Evolutionary conservation across 92 coral and sea anemone species (phyloP).

Genomic region (Zoanthus gigantus): DNA sequence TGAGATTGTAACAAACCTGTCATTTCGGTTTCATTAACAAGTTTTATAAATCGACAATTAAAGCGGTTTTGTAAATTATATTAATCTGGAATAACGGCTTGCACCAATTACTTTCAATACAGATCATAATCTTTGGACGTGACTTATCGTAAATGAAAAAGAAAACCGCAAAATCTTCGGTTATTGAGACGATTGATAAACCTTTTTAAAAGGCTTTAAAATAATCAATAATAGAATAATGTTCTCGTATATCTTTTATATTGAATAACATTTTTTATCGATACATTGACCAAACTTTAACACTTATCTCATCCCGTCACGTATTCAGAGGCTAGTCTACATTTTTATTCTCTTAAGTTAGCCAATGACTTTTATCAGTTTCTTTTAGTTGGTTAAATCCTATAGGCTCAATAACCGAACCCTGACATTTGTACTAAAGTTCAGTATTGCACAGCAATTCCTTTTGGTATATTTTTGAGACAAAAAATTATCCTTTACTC

Average conservation of each 20-base stretch:
- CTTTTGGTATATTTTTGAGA: no score
- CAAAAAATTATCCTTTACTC: no score
- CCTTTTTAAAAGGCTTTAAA: not conserved
- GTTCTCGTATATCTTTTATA: not conserved
- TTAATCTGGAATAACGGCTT: not conserved
- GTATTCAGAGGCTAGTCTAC: no score
- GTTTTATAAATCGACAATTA: not conserved
- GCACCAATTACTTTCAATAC: not conserved
- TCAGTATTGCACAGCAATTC: no score
- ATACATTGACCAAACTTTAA: not conserved
- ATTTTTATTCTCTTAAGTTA: no score
- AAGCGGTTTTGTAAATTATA: no score
- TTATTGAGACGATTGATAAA: conserved; percentile 1
- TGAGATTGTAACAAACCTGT: not conserved
- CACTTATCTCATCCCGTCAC: not conserved
- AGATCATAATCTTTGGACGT: conserved; percentile 1
- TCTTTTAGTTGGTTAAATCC: no score
- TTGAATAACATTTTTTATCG: not conserved
- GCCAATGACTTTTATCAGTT: no score
- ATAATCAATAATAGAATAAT: not conserved
- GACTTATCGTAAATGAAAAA: conserved; percentile 22
- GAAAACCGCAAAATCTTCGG: not conserved
- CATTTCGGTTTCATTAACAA: not conserved
- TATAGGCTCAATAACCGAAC: no score
- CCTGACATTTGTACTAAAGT: no score